phyloP scores from a whole-genome alignment of 2,888 invertebrate genomes.

The Caenorhabditis japonica region DNA sequence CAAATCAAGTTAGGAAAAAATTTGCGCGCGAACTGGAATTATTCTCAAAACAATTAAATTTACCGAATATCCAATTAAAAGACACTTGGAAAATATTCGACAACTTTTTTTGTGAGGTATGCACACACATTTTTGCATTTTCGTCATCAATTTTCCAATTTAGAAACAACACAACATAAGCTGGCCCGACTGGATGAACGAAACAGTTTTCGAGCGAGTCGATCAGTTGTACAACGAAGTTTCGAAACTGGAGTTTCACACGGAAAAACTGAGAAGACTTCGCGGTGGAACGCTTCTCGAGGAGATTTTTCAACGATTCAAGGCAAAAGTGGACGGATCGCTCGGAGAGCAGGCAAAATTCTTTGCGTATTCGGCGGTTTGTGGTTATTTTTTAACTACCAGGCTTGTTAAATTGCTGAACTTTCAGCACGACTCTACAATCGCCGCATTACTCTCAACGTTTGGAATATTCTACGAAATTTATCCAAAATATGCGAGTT shows the following conservation, averaged over 20 bases:
- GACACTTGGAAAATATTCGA: conserved; percentile 71
- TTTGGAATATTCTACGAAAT: conserved; percentile 67
- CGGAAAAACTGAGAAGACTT: conserved; percentile 64
- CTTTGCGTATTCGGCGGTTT: conserved; percentile 74
- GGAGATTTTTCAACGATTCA: conserved; percentile 70
- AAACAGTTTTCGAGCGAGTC: conserved; percentile 59
- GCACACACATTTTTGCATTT: too few relatives aligned
- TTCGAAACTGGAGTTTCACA: conserved; percentile 63
- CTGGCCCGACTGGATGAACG: conserved; percentile 73
- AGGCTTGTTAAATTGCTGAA: not conserved
- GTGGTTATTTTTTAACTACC: too few relatives aligned
- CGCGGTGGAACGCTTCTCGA: conserved; percentile 71
- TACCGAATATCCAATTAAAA: conserved; percentile 57
- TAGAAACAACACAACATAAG: conserved; percentile 63
- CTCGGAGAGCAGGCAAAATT: conserved; percentile 65
- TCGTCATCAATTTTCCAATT: too few relatives aligned
- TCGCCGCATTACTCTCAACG: conserved; percentile 70
- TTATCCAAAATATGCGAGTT: conserved; percentile 73
- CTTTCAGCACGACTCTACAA: conserved; percentile 74
- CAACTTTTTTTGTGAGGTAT: conserved; percentile 68
- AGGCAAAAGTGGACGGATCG: conserved; percentile 52
- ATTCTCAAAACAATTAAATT: conserved; percentile 56
- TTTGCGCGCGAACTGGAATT: conserved; percentile 60
- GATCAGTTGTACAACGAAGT: conserved; percentile 66
- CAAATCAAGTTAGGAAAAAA: conserved; percentile 54